A percentile compares a stretch with the other conserved stretches of the same genome.
phyloP scores from a whole-genome alignment of 1,140 invertebrate genomes.

The Formica exsecta region DNA sequence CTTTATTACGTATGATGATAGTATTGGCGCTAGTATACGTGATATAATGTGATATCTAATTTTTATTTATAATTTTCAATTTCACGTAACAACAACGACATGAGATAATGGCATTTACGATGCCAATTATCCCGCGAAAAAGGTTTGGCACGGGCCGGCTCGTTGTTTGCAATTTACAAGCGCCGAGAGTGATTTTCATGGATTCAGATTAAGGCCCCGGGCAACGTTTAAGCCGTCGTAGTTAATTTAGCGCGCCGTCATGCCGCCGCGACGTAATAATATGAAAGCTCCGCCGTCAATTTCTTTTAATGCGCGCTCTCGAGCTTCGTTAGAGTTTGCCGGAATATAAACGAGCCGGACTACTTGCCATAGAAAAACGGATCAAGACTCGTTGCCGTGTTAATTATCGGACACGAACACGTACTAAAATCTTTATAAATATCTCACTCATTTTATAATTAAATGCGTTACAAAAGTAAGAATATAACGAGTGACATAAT shows the following conservation, averaged over 20 bases:
- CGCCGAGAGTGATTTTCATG: slow-evolving; percentile 54
- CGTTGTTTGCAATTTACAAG: slow-evolving; percentile 40
- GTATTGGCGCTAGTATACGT: not conserved
- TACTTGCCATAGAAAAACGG: slow-evolving; percentile 43
- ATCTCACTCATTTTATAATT: not conserved
- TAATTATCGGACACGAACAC: slow-evolving; percentile 29
- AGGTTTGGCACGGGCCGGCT: slow-evolving; percentile 18
- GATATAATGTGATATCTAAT: not conserved
- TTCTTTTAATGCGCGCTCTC: slow-evolving; percentile 70
- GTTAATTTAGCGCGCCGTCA: slow-evolving; percentile 60
- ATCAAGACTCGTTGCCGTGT: slow-evolving; percentile 29
- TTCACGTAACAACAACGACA: not conserved
- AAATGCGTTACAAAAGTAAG: not conserved
- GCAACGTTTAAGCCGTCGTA: slow-evolving; percentile 54
- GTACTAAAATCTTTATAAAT: slow-evolving; percentile 27
- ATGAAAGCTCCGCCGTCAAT: slow-evolving; percentile 59
- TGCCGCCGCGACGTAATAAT: slow-evolving; percentile 34
- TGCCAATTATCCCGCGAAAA: slow-evolving; percentile 32
- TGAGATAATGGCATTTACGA: slow-evolving; percentile 5
- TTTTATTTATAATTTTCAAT: slow-evolving; percentile 44
- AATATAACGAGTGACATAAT: not conserved
- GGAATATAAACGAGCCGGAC: slow-evolving; percentile 61
- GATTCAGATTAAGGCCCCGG: slow-evolving; percentile 40
- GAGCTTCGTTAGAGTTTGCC: slow-evolving; percentile 60
- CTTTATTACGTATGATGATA: not conserved